Percentiles rank a stretch among this genome's conserved stretches.
Evolutionary conservation across 1,140 invertebrate genomes (phyloP).

Genomic region (Asobara japonica): DNA sequence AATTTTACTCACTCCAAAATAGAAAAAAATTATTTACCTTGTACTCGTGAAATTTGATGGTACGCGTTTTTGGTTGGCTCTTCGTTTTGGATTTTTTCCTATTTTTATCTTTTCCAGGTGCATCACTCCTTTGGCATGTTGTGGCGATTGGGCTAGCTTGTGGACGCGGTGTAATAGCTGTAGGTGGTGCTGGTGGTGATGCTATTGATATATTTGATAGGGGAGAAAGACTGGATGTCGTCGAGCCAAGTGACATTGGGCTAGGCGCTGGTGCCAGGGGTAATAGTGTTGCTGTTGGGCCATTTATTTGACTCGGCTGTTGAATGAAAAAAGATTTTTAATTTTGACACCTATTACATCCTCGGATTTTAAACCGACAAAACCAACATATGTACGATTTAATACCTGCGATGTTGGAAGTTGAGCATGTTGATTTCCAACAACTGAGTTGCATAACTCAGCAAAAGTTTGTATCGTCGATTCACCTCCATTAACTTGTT

Average conservation of each 20-base stretch:
- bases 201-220: conserved; percentile 74
- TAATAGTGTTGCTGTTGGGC: conserved; percentile 58
- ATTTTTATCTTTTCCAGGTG: conserved; percentile 83
- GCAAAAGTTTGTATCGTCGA: conserved; percentile 67
- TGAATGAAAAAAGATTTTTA: background rate
- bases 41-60: conserved; percentile 98
- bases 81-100: conserved; percentile 92
- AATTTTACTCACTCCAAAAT: background rate
- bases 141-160: conserved; percentile 65
- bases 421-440: conserved; percentile 62
- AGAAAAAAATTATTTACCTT: conserved; percentile 73
- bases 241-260: conserved; percentile 72
- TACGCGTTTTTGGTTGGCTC: conserved; percentile 86
- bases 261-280: conserved; percentile 69
- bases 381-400: no score
- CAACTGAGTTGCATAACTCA: conserved; percentile 72
- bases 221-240: conserved; percentile 77
- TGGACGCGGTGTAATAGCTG: conserved; percentile 68
- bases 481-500: conserved; percentile 55
- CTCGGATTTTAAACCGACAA: background rate
- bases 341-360: background rate
- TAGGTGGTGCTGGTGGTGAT: conserved; percentile 67
- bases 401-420: conserved; percentile 33
- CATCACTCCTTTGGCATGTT: conserved; percentile 70
- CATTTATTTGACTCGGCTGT: conserved; percentile 59